phyloP scores from a whole-genome alignment of 2,888 invertebrate genomes.

The Ochropacha duplaris region DNA sequence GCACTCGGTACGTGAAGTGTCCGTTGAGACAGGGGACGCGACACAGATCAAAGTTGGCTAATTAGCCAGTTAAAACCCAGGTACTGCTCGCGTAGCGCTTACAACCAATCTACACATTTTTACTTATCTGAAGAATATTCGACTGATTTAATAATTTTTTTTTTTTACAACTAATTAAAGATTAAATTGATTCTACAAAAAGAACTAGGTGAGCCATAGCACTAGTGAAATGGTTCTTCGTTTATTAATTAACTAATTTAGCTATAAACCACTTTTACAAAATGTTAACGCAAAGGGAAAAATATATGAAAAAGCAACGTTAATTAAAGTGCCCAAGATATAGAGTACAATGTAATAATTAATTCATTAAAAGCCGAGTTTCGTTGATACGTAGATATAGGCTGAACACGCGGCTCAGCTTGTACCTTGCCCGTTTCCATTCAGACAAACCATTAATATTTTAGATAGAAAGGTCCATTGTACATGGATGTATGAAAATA shows the following conservation, averaged over 20 bases:
- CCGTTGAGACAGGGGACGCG: too few species aligned
- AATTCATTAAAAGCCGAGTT: conserved; percentile 20
- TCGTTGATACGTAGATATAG: conserved; percentile 14
- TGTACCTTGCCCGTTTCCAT: conserved; percentile 34
- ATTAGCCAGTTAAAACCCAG: too few species aligned
- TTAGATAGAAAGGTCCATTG: conserved; percentile 30
- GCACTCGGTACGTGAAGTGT: too few species aligned
- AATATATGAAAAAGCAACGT: neutral
- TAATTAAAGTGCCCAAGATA: conserved; percentile 1
- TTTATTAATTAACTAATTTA: neutral
- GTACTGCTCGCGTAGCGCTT: too few species aligned
- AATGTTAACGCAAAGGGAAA: neutral
- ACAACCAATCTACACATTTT: too few species aligned
- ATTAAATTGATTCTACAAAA: too few species aligned
- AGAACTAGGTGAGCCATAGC: too few species aligned
- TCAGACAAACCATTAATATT: conserved; percentile 35
- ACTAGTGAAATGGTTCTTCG: too few species aligned
- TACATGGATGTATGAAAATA: neutral
- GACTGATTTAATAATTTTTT: too few species aligned
- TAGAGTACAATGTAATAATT: conserved; percentile 22
- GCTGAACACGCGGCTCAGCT: conserved; percentile 17
- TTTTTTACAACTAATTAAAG: too few species aligned
- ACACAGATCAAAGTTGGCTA: too few species aligned
- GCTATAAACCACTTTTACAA: neutral
- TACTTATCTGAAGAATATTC: too few species aligned